phyloP scores from a whole-genome alignment of 2,888 invertebrate genomes.

The Steromphala cineraria region DNA sequence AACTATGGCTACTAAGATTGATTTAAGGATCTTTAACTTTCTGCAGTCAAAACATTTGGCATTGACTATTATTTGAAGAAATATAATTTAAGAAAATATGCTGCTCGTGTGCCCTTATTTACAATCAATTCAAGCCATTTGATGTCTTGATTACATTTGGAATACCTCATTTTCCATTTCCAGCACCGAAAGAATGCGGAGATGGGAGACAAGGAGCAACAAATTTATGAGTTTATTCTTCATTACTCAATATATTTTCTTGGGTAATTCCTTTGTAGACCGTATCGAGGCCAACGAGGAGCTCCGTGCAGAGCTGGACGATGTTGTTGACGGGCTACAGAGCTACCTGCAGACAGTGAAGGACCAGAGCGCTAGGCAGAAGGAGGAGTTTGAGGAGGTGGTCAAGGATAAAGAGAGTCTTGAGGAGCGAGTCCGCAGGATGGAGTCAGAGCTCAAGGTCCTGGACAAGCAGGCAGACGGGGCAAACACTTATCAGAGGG shows the following conservation, averaged over 20 bases:
- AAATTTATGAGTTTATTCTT: no score
- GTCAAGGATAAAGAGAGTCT: constrained; percentile 62
- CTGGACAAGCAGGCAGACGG: constrained; percentile 60
- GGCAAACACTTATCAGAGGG: constrained; percentile 54
- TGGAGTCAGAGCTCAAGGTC: constrained; percentile 62
- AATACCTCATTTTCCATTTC: no score
- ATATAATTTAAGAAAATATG: no score
- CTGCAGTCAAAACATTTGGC: no score
- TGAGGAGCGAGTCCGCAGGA: constrained; percentile 53
- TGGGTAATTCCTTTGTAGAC: constrained; percentile 38
- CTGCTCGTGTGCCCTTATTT: no score
- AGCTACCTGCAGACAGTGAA: constrained; percentile 69
- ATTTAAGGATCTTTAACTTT: no score
- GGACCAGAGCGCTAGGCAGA: constrained; percentile 62
- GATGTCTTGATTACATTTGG: no score
- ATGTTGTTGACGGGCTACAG: constrained; percentile 69
- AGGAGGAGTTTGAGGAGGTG: constrained; percentile 61
- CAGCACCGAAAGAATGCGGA: no score
- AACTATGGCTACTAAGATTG: no score
- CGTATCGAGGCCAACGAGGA: constrained; percentile 62
- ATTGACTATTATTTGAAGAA: no score
- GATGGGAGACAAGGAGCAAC: no score
- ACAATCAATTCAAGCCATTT: no score
- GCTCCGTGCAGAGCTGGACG: constrained; percentile 67
- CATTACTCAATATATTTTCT: neutral